These are phyloP conservation scores for Globia sparganii DNA, from an alignment of 2,888 invertebrate species.

Conservation along the genomic window DNA sequence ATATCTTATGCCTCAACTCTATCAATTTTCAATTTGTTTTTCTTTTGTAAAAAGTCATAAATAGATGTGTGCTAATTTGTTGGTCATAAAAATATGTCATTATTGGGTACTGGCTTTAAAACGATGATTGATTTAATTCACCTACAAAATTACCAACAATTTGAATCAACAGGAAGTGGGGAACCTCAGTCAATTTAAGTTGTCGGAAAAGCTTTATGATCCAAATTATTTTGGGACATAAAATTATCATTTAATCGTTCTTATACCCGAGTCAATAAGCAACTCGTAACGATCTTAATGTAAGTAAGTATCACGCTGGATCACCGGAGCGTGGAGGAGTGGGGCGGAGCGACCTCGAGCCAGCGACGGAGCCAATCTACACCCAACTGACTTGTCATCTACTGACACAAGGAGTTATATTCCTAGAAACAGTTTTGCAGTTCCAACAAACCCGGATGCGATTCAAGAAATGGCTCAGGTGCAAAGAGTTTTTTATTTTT, in stretches of 20 bases:
- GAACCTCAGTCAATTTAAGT: conserved; percentile 23
- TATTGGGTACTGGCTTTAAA: conserved; percentile 11
- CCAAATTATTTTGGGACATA: conserved; percentile 36
- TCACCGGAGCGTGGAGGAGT: conserved; percentile 66
- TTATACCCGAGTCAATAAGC: conserved; percentile 48
- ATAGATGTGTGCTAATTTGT: neutral
- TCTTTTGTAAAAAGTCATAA: neutral
- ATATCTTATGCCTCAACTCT: neutral
- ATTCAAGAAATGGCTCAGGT: conserved; percentile 9
- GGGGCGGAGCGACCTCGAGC: conserved; percentile 60
- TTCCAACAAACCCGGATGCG: conserved; percentile 51
- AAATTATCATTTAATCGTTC: conserved; percentile 51
- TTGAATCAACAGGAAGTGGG: conserved; percentile 49
- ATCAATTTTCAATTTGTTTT: neutral
- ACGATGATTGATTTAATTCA: conserved; percentile 19
- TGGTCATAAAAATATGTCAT: neutral
- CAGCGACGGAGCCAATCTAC: conserved; percentile 50
- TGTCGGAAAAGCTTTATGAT: conserved; percentile 18
- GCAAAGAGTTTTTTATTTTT: conserved; percentile 19
- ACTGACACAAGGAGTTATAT: conserved; percentile 45
- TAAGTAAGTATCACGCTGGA: conserved; percentile 61
- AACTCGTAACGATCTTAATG: conserved; percentile 54
- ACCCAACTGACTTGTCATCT: conserved; percentile 52
- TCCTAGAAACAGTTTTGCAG: conserved; percentile 47
- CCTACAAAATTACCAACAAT: conserved; percentile 4